Conservation (phyloP, 2,888 invertebrate genomes). For the Mesorhabditis spiculigera region DNA sequence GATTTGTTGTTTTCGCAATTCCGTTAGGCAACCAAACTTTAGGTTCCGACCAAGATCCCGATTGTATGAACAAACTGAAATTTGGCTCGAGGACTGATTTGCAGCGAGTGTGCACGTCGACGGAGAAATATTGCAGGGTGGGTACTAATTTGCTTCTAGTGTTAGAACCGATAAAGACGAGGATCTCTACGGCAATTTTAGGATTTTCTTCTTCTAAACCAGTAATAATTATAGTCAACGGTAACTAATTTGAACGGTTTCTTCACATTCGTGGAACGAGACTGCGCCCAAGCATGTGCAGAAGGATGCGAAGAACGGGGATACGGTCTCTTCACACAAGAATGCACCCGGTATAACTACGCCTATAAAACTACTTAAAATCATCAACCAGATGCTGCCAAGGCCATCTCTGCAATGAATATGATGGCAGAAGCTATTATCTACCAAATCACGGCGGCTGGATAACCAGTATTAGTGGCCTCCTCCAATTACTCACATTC, state of each 20-base stretch:
- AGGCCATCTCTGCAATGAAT: conserved; percentile 45
- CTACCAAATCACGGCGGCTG: conserved; percentile 14
- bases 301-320: conserved; percentile 40
- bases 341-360: conserved; percentile 32
- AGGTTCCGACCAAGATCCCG: conserved; percentile 34
- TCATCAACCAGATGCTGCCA: not conserved
- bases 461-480: no score
- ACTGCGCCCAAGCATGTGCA: conserved; percentile 43
- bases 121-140: conserved; percentile 37
- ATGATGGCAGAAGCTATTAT: conserved; percentile 42
- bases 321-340: conserved; percentile 44
- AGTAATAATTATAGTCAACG: conserved; percentile 33
- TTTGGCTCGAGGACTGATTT: conserved; percentile 37
- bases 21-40: not conserved
- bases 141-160: conserved; percentile 5
- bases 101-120: conserved; percentile 30
- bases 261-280: conserved; percentile 46
- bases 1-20: not conserved
- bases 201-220: not conserved
- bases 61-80: conserved; percentile 44
- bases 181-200: conserved; percentile 5
- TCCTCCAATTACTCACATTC: no score
- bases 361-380: no score
- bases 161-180: not conserved
- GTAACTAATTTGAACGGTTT: conserved; percentile 51